phyloP scores from a whole-genome alignment of 2,113 vertebrate species.

The crab-eating macaque (Macaca fascicularis) region DNA sequence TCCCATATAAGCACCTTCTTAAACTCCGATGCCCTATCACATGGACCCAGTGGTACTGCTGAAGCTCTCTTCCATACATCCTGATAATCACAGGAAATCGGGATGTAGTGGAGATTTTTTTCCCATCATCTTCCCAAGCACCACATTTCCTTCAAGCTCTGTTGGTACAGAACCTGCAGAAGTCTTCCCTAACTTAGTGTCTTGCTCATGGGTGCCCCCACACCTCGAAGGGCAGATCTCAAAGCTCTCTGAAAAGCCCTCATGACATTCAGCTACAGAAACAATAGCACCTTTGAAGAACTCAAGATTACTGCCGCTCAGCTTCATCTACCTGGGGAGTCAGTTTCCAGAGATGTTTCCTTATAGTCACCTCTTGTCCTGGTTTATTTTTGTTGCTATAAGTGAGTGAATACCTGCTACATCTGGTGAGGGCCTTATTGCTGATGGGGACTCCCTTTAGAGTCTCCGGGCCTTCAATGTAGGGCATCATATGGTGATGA shows the following conservation, averaged over 20 bases:
- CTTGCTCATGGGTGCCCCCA: not conserved
- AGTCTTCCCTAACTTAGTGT: not conserved
- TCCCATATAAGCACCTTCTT: not conserved
- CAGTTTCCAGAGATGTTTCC: not conserved
- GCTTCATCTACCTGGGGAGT: not conserved
- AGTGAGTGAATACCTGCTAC: not conserved
- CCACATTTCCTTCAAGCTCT: not conserved
- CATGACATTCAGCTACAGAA: not conserved
- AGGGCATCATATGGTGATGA: not conserved
- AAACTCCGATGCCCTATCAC: not conserved
- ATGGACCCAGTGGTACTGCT: fast-evolving
- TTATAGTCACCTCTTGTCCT: not conserved
- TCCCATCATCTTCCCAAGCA: not conserved
- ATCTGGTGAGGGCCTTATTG: not conserved
- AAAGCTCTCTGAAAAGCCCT: not conserved
- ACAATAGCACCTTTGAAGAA: not conserved
- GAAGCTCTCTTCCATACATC: not conserved
- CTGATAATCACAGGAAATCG: not conserved
- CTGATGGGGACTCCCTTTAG: not conserved
- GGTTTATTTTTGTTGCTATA: not conserved
- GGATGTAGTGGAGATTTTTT: not conserved
- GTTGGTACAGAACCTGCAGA: not conserved
- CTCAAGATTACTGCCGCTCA: not conserved
- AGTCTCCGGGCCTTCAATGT: not conserved
- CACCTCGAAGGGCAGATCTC: not conserved